A percentile compares a stretch with the other conserved stretches of the same genome.
These are phyloP conservation scores for Temnothorax unifasciatus DNA, from an alignment of 2,888 invertebrate species.

Conservation along the genomic window DNA sequence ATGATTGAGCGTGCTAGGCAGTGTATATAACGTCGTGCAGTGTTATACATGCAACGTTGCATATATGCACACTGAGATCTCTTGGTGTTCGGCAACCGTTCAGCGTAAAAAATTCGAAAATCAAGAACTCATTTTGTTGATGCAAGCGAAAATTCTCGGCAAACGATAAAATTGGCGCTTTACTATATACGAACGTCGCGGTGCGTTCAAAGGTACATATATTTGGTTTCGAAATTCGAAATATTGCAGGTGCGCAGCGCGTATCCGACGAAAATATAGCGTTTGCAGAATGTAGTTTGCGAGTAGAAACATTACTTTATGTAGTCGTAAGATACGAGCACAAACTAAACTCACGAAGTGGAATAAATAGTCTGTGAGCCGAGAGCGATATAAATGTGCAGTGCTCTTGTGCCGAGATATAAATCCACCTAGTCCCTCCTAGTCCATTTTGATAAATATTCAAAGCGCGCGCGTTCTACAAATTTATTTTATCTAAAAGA, in stretches of 20 bases:
- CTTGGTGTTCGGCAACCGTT: neutral
- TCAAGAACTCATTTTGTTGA: conserved; percentile 2
- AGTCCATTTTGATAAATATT: conserved; percentile 32
- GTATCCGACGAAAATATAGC: neutral
- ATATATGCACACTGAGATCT: neutral
- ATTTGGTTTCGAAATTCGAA: conserved; percentile 24
- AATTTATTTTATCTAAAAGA: conserved; percentile 24
- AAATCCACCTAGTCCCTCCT: neutral
- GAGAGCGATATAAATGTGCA: conserved; percentile 4
- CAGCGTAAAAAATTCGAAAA: neutral
- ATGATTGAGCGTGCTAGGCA: neutral
- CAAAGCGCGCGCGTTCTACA: neutral
- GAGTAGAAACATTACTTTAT: neutral
- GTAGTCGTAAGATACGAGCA: conserved; percentile 12
- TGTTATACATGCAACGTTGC: too few species aligned
- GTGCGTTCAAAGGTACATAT: neutral
- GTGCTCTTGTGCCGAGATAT: neutral
- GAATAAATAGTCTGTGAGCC: conserved; percentile 30
- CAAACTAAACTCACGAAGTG: conserved; percentile 8
- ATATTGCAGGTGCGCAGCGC: neutral
- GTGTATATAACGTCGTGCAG: too few species aligned
- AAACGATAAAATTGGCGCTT: neutral
- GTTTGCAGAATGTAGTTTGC: neutral
- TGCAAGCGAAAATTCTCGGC: neutral
- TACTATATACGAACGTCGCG: neutral